A percentile compares a stretch with the other conserved stretches of the same genome.
Conservation (phyloP, 1,140 invertebrate genomes). For the Geopemphigus sp. region DNA sequence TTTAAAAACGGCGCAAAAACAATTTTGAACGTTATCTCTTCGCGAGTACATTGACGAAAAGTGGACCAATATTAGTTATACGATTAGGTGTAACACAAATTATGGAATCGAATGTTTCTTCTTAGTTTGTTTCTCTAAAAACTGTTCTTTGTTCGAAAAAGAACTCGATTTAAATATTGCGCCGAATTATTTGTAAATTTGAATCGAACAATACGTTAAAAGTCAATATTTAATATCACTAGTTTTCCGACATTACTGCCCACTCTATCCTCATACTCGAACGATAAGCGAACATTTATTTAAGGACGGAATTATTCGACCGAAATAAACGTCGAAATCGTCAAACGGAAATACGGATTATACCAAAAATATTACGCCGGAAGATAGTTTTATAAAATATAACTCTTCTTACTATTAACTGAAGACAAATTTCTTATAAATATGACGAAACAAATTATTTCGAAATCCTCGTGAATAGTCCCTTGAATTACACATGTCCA, state of each 20-base stretch:
- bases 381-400: neutral
- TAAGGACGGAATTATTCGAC: neutral
- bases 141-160: no score
- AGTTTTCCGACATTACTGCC: neutral
- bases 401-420: neutral
- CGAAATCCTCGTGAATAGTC: neutral
- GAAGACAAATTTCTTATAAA: neutral
- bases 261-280: neutral
- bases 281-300: conserved; percentile 9
- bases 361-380: neutral
- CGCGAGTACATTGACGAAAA: no score
- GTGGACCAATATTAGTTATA: no score
- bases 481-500: neutral
- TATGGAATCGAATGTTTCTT: no score
- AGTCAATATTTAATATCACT: neutral
- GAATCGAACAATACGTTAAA: neutral
- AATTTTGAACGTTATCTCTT: no score
- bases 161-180: no score
- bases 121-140: no score
- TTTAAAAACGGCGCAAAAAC: no score
- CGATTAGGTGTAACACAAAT: no score
- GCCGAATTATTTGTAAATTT: neutral
- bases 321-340: conserved; percentile 17
- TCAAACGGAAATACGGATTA: neutral
- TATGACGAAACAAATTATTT: neutral